Evolutionary conservation across 2,113 vertebrate species (phyloP), one percentile per base, ranked within the genome.

Genomic region (Willisornis vidua): DNA sequence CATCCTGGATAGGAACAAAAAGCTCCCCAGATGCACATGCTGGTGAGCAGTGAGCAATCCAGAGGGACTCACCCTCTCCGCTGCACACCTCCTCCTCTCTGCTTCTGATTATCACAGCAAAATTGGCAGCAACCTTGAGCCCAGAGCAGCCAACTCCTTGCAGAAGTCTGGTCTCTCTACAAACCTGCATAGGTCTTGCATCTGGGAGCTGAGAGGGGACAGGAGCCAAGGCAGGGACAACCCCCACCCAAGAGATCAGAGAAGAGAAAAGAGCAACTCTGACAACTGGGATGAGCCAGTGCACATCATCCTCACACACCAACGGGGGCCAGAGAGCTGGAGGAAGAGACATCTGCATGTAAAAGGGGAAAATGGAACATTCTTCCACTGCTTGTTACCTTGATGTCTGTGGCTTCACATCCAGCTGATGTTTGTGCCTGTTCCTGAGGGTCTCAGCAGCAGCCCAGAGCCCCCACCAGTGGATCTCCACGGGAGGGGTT

Each of bases 311-410:
- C 71, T 83, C 22, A 48, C 6, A 28, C 49, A 76, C 8, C 1
- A 2, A 7, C 1, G 6, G 0, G 8, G 17, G 23, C 81, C 19
- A 29, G 24, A 26, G 46, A 59, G 33, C 0, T 31, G 26, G 26
- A 55, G 31, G 12, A 70, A 25, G n/a, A 13, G 22, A 33, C 9
- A 39, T 20, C 59, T 29, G 14, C 45, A 55, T 29, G 16, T 16
- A 31, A 61, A 57, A 58, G 8, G 18, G 22, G 10, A 33, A 49
- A n/a, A n/a, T 8, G 14, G 26, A 24, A 57, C 75, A 43, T 19
- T 37, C 11, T 31, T 57, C 0, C 23, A 20, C 28, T 6, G 17
- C 18, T 49, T 23, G 24, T 33, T 81, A 62, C 23, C 25, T 19
- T 33, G 19, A 77, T 17, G 33, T 11, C 35, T 37, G 26, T 14